A percentile compares a stretch with the other conserved stretches of the same genome.
These are phyloP conservation scores for Pandemis heparana DNA, from an alignment of 2,888 invertebrate genomes.

Conservation along the genomic window DNA sequence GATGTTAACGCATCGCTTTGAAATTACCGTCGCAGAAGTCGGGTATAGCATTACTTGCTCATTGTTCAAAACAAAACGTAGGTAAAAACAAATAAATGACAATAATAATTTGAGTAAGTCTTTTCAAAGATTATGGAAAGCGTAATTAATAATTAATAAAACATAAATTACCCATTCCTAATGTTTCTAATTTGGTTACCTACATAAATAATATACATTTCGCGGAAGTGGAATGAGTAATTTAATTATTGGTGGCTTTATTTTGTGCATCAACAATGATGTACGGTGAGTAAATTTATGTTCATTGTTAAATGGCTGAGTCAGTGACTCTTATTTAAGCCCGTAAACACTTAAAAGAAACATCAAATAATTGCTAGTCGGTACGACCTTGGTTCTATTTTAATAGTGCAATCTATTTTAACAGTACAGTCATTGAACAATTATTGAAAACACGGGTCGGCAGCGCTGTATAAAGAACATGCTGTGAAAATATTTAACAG, in stretches of 20 bases:
- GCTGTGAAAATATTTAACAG: not conserved
- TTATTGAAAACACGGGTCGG: not conserved
- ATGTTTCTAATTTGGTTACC: not conserved
- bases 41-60: no score
- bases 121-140: not conserved
- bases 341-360: not conserved
- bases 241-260: not conserved
- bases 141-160: not conserved
- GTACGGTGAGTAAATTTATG: conserved; percentile 14
- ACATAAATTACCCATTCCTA: not conserved
- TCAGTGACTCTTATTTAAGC: conserved; percentile 11
- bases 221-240: not conserved
- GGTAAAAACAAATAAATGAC: not conserved
- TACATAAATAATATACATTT: not conserved
- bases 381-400: not conserved
- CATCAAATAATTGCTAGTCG: conserved; percentile 1
- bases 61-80: not conserved
- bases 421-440: not conserved
- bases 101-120: not conserved
- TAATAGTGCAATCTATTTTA: not conserved
- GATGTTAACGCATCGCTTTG: no score
- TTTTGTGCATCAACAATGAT: conserved; percentile 11
- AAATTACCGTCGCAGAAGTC: no score
- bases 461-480: not conserved
- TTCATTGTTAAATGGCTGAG: conserved; percentile 25